These are phyloP conservation scores for Lamellibrachia satsuma DNA, from an alignment of 2,888 invertebrate genomes.

Conservation along the genomic window DNA sequence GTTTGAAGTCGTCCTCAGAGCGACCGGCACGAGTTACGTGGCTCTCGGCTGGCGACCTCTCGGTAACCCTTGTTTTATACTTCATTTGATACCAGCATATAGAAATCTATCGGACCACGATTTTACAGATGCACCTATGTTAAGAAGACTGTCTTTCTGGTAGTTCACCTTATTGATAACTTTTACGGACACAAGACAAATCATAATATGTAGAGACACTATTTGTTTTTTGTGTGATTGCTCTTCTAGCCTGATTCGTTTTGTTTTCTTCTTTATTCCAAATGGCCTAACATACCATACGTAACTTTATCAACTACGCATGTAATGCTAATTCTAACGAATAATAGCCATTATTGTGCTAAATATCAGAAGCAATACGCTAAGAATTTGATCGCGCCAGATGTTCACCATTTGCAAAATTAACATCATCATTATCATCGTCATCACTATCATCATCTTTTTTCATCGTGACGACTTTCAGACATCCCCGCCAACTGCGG, in stretches of 20 bases:
- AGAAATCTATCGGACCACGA: not conserved
- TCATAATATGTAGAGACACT: too few relatives aligned
- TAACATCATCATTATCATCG: not conserved
- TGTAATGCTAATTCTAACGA: too few relatives aligned
- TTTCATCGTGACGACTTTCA: not conserved
- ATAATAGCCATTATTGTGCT: too few relatives aligned
- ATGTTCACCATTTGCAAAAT: not conserved
- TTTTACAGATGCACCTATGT: not conserved
- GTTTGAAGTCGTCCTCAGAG: constrained; percentile 85
- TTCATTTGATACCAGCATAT: not conserved
- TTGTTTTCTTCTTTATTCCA: too few relatives aligned
- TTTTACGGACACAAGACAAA: too few relatives aligned
- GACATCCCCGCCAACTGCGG: not conserved
- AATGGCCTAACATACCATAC: too few relatives aligned
- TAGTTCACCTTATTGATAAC: not conserved
- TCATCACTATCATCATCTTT: not conserved
- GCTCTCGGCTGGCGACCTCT: constrained; percentile 91
- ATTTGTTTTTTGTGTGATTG: too few relatives aligned
- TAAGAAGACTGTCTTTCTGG: not conserved
- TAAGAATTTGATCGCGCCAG: too few relatives aligned
- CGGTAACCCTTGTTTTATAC: constrained; percentile 40
- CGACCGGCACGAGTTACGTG: constrained; percentile 87
- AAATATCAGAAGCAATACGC: too few relatives aligned
- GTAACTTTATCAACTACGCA: too few relatives aligned
- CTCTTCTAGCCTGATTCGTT: too few relatives aligned